Base-by-base conservation (phyloP, 2,797 vertebrate species). In the Eleutherodactylus coqui region DNA sequence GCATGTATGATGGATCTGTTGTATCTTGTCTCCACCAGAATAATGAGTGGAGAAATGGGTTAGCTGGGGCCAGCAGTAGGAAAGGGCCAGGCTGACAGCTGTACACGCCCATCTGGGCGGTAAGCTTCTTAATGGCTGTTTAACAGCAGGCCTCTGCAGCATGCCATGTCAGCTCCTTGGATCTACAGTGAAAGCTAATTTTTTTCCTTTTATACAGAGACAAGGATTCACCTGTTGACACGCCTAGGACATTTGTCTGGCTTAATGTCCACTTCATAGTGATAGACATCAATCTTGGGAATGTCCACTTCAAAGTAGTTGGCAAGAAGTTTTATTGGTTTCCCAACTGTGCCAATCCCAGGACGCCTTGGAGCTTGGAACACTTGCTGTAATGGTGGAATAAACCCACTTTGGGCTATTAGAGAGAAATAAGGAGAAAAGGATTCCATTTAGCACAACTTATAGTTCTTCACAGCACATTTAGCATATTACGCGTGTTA, bases 271-370 rank as follows among this genome's bases (percentile, higher is more conserved):
- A 99, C 98, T 93, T 99, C 98, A 87, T 99, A 99, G 91, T 99
- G 98, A 90, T 95, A 98, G 84, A 99, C 97, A 72, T 99, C 98
- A 88, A 99, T 99, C 93, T 99, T 99, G 90, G 98, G 98, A 93
- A 99, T 99, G 93, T 99, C 97, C 92, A 99, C 98, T 89, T 99
- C 97, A 88, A 99, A 99, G 92, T 99, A 99, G 93, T 99, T 99
- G 92, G 98, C 98, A 93, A 99, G 95, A 91, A 99, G 96, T 92
- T 98, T 98, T 95, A 99, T 99, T 90, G 98, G 98, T 91, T 99
- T 99, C 90, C 98, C 98, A 43, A 99, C 96, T 0, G 98, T 99
- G 90, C 98, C 98, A 96, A 99, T 97, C 89, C 98, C 98, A 16
- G 98, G 98, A 92, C 98, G 94, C 67, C 97, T 96, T 0, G 98